Evolutionary conservation across 1,140 invertebrate genomes (phyloP).

Genomic region (Pteromalus puparum): DNA sequence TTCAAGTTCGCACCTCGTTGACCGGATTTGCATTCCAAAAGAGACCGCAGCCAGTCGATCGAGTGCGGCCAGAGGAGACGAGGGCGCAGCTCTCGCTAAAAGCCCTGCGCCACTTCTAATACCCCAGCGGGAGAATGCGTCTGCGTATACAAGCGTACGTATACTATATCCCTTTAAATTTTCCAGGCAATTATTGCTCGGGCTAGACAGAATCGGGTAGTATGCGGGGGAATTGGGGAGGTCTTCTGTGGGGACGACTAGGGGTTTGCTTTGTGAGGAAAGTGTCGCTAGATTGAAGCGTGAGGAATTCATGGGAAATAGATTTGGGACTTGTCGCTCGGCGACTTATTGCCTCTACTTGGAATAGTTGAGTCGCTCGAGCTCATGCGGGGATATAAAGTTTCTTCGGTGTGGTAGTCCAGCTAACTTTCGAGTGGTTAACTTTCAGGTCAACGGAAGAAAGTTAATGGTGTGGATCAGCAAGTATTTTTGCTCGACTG

Average conservation of each 20-base stretch:
- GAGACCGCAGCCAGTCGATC: background rate
- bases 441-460: background rate
- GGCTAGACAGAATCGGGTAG: too few relatives aligned
- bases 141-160: background rate
- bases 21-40: conserved; percentile 36
- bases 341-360: background rate
- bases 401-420: background rate
- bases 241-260: background rate
- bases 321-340: background rate
- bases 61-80: background rate
- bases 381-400: background rate
- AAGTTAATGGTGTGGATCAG: background rate
- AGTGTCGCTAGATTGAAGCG: background rate
- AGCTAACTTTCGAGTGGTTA: background rate
- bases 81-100: background rate
- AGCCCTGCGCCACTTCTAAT: conserved; percentile 10
- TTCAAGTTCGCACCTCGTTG: conserved; percentile 15
- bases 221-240: background rate
- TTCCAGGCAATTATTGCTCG: background rate
- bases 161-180: conserved; percentile 25
- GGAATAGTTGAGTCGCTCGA: background rate
- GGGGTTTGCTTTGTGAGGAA: background rate
- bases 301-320: conserved; percentile 1
- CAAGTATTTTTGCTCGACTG: background rate
- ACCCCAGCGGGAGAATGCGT: background rate